Base-by-base conservation (phyloP, 2,797 vertebrate species). In the Epinephelus malabaricus region DNA sequence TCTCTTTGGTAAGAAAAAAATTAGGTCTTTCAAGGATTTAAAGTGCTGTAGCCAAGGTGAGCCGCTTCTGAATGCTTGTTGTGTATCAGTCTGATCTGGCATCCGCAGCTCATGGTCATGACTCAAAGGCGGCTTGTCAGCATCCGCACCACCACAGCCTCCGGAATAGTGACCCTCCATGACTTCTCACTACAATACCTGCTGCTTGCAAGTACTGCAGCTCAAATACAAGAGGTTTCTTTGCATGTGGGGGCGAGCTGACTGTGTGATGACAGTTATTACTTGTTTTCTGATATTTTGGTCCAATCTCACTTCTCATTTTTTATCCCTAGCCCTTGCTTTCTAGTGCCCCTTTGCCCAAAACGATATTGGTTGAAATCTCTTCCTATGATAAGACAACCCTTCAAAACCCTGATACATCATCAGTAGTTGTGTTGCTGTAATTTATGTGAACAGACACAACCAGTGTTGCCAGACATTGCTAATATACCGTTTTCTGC, bases 111-210 rank as follows among this genome's bases (percentile, higher is more conserved):
- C 27, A 81, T 71, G 70, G 74, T 71, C 81, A 69, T 80, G 88
- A 89, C 73, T 83, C 80, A 71, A 65, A 75, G 69, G 49, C 53
- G 66, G 61, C 67, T 73, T 74, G 74, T 83, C 81, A 78, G 64
- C 63, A 73, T 78, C 76, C 5, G 70, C 71, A 50, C 25, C 21
- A 15, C 19, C 69, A 64, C 71, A 71, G 51, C 61, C 18, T 6
- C 60, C 78, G 85, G 79, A 83, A 72, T 18, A n/a, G 19, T 81
- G 86, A 79, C 88, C 83, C 82, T 71, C 73, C n/a, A 3, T 60
- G 63, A 79, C 76, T 81, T 69, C 54, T 70, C 15, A 40, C 43
- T 50, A 25, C 67, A 54, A 65, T 78, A 74, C 43, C 65, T 75
- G 58, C 59, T 78, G 69, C 25, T 55, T 78, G 17, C 50, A 76